phyloP scores from a whole-genome alignment of 2,113 vertebrate genomes.

The Epinephelus lanceolatus region DNA sequence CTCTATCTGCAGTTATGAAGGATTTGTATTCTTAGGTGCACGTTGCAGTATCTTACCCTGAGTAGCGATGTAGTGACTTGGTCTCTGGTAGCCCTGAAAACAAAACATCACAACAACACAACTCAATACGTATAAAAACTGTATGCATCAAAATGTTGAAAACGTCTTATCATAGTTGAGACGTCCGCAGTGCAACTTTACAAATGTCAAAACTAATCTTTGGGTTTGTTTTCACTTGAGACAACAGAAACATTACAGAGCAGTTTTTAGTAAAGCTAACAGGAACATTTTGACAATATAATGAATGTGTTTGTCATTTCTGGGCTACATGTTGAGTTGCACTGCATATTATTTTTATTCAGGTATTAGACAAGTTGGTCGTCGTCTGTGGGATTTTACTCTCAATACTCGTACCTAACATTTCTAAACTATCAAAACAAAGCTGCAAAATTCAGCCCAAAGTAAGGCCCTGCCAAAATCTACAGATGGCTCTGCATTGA shows the following conservation, averaged over 20 bases:
- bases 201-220: neutral
- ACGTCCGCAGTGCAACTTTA: neutral
- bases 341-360: neutral
- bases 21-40: no score
- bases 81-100: slow-evolving; percentile 97
- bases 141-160: neutral
- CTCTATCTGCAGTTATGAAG: neutral
- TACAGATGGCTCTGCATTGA: neutral
- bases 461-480: neutral
- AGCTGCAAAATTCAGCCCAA: neutral
- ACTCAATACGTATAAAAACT: slow-evolving; percentile 28
- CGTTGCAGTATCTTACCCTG: slow-evolving; percentile 88
- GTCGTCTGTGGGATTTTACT: neutral
- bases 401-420: neutral
- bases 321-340: neutral
- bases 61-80: slow-evolving; percentile 99
- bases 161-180: neutral
- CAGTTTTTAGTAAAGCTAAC: neutral
- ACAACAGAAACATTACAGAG: neutral
- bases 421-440: slow-evolving; percentile 1
- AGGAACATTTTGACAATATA: neutral
- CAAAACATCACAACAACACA: slow-evolving; percentile 29
- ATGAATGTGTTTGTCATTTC: neutral
- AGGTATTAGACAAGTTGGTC: neutral
- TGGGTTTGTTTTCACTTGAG: neutral